Base-by-base conservation (phyloP, 2,888 invertebrate species). In the Scaptodrosophila latifasciaeformis region DNA sequence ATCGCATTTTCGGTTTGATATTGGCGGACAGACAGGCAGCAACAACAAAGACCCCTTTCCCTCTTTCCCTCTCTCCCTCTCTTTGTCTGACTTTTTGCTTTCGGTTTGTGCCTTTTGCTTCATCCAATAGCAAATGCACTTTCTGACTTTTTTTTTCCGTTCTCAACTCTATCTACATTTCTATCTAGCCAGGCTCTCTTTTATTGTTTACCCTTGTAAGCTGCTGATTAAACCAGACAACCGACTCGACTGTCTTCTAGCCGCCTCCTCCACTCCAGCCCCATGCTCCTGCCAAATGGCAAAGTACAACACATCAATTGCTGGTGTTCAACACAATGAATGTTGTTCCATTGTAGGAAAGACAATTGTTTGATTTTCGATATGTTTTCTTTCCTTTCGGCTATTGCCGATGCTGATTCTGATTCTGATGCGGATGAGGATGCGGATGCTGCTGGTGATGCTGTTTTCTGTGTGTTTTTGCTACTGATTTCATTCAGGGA, bases 351-450 rank as follows among this genome's bases (percentile, higher is more conserved):
- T 76, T 79, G 80, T 67, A 49, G 46, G 31, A 71, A 76, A 76
- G 70, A 74, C 72, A 74, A 79, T 74, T 79, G 74, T 79, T 79
- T 74, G 74, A 74, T 74, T 79, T 79, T 72, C 70, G 67, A 79
- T 76, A 76, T 76, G 62, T 67, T 69, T 72, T 63, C 52, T 30
- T 55, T 65, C 50, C 35, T 42, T 17, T 10, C 17, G 44, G 49
- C 49, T 24, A 43, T 49, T 45, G 45, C 43, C 49, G 62, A 29
- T 35, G 44, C 18, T 15, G 30, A 10, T 12, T 27, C 29, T 9
- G 18, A 29, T 29, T 40, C 35, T 15, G 48, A 29, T 27, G 30
- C 31, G 46, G 18, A 15, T 18, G 21, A 2, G 21, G 19, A 24
- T 24, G n/a, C n/a, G n/a, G n/a, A n/a, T n/a, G n/a, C n/a, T n/a